A percentile compares a stretch with the other conserved stretches of the same genome.
These are phyloP conservation scores for Onthophagus sagittarius DNA, from an alignment of 2,888 invertebrate species.

Conservation along the genomic window DNA sequence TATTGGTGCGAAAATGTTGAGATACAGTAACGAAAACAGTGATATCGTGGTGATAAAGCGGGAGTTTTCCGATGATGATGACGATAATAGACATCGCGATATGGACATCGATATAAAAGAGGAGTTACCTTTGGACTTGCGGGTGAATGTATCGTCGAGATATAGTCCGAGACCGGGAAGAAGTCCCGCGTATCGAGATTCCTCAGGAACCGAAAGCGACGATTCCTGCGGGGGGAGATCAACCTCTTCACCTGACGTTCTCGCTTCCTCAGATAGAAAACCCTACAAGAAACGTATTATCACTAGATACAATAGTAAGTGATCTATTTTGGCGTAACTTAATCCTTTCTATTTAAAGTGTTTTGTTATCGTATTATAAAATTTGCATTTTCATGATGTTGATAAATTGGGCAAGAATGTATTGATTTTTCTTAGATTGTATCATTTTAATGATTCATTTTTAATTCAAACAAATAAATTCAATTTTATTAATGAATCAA, in stretches of 20 bases:
- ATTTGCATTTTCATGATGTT: too few relatives aligned
- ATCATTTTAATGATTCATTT: too few relatives aligned
- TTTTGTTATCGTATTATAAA: too few relatives aligned
- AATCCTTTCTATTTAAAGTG: too few relatives aligned
- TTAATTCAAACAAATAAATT: too few relatives aligned
- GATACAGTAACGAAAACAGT: neutral
- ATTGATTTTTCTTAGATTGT: too few relatives aligned
- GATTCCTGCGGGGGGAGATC: conserved; percentile 62
- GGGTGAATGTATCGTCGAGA: conserved; percentile 56
- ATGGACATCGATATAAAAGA: neutral
- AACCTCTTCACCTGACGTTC: conserved; percentile 59
- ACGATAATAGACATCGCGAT: neutral
- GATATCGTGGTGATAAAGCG: neutral
- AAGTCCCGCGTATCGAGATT: conserved; percentile 32
- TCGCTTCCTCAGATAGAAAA: conserved; percentile 43
- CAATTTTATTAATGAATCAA: too few relatives aligned
- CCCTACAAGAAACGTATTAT: conserved; percentile 91
- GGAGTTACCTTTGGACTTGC: conserved; percentile 68
- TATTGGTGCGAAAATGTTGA: neutral
- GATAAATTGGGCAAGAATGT: too few relatives aligned
- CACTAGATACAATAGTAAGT: conserved; percentile 88
- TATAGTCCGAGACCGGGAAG: conserved; percentile 40
- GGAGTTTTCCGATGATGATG: neutral
- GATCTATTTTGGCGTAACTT: neutral
- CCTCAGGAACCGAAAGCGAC: conserved; percentile 74